A percentile compares a stretch with the other conserved stretches of the same genome.
phyloP scores from a whole-genome alignment of 2,888 invertebrate genomes.

The Drosophila formosana region DNA sequence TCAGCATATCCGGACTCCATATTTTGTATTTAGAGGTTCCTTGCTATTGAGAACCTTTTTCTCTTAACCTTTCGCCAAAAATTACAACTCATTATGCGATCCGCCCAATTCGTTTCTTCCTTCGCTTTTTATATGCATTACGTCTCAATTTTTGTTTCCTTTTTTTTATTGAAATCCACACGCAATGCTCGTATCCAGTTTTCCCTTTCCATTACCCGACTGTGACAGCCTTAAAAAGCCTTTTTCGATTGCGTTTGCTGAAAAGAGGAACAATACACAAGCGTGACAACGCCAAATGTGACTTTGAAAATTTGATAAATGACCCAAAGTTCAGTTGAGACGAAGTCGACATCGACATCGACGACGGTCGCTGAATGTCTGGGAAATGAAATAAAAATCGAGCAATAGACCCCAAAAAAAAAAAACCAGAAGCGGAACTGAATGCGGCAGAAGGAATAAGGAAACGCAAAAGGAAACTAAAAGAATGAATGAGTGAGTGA shows the following conservation, averaged over 20 bases:
- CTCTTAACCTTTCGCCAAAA: conserved; percentile 30
- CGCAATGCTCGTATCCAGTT: conserved; percentile 49
- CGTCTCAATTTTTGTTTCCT: conserved; percentile 45
- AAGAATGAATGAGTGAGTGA: conserved; percentile 49
- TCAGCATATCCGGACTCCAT: neutral
- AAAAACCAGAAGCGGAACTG: conserved; percentile 59
- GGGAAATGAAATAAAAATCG: conserved; percentile 65
- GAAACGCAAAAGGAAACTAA: conserved; percentile 25
- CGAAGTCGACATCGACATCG: conserved; percentile 21
- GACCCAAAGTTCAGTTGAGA: conserved; percentile 67
- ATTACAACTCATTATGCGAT: conserved; percentile 55
- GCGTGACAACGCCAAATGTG: conserved; percentile 83
- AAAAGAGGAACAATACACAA: conserved; percentile 54
- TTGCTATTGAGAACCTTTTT: conserved; percentile 18
- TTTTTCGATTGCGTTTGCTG: conserved; percentile 54
- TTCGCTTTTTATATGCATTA: conserved; percentile 31
- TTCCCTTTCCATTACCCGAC: neutral
- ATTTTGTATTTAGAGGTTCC: neutral
- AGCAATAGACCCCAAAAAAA: conserved; percentile 32
- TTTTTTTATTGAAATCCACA: conserved; percentile 67
- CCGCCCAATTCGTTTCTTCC: conserved; percentile 18
- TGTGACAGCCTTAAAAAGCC: conserved; percentile 44
- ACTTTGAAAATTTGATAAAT: conserved; percentile 84
- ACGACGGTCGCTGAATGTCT: conserved; percentile 44
- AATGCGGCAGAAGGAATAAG: conserved; percentile 43